phyloP scores from a whole-genome alignment of 2,113 vertebrate genomes.

The Erinaceus europaeus region DNA sequence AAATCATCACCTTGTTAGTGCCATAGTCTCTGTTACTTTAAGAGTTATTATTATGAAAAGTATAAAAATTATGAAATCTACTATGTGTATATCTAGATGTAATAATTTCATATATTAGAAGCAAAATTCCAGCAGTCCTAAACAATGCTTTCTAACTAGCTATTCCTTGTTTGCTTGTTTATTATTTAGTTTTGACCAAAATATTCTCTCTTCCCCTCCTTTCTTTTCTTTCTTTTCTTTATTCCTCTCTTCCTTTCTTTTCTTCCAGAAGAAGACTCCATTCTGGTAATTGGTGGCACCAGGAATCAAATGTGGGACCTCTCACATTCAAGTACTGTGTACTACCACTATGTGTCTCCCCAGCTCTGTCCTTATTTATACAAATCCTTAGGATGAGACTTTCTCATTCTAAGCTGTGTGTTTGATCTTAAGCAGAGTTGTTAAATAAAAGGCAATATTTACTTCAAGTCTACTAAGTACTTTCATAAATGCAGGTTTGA shows the following conservation, averaged over 20 bases:
- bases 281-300: too few species aligned
- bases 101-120: neutral
- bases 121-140: constrained; percentile 8
- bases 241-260: too few species aligned
- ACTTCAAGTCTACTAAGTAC: neutral
- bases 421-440: neutral
- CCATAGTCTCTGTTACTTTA: neutral
- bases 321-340: too few species aligned
- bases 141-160: neutral
- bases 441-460: neutral
- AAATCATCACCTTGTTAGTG: neutral
- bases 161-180: neutral
- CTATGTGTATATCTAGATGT: neutral
- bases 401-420: neutral
- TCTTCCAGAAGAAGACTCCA: too few species aligned
- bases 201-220: too few species aligned
- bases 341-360: too few species aligned
- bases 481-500: too few species aligned
- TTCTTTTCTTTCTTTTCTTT: too few species aligned
- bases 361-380: too few species aligned
- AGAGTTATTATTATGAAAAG: neutral
- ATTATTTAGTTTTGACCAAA: too few species aligned
- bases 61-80: neutral
- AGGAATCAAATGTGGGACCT: too few species aligned
- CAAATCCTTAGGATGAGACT: neutral